These are phyloP conservation scores for Nipponacmea schrenckii DNA, from an alignment of 2,888 invertebrate species.

Conservation along the genomic window DNA sequence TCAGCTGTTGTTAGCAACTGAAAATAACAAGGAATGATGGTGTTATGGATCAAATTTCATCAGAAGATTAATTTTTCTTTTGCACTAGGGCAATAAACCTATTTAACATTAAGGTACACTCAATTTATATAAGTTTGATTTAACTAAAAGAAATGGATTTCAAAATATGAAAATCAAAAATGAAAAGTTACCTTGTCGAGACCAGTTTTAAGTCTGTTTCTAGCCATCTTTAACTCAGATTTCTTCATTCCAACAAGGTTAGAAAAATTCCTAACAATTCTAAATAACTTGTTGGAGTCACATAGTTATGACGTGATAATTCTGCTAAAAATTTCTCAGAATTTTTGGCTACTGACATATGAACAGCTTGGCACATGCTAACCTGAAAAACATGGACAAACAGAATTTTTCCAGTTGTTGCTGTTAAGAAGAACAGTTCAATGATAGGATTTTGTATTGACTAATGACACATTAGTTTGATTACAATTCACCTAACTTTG, in stretches of 20 bases:
- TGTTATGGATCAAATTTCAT: constrained; percentile 5
- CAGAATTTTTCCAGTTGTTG: not conserved
- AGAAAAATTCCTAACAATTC: constrained; percentile 68
- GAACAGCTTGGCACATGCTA: constrained; percentile 75
- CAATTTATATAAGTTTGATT: no score
- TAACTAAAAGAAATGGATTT: no score
- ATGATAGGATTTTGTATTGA: not conserved
- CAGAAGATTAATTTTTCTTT: not conserved
- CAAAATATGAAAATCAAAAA: no score
- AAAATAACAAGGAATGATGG: constrained; percentile 23
- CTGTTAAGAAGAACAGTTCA: no score
- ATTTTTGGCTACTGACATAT: constrained; percentile 73
- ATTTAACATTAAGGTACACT: no score
- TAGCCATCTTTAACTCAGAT: constrained; percentile 65
- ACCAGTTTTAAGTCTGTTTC: constrained; percentile 67
- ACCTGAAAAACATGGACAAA: constrained; percentile 69
- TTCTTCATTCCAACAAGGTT: constrained; percentile 66
- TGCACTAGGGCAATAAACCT: not conserved
- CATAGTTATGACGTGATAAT: constrained; percentile 67
- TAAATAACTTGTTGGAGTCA: constrained; percentile 68
- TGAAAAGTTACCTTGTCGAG: constrained; percentile 62
- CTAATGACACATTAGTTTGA: not conserved
- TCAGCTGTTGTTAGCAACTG: constrained; percentile 65
- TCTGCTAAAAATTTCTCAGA: constrained; percentile 62
- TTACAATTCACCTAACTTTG: not conserved